Evolutionary conservation across 64 coral and sea anemone species (phyloP).

Genomic region (Anthopleura sola): DNA sequence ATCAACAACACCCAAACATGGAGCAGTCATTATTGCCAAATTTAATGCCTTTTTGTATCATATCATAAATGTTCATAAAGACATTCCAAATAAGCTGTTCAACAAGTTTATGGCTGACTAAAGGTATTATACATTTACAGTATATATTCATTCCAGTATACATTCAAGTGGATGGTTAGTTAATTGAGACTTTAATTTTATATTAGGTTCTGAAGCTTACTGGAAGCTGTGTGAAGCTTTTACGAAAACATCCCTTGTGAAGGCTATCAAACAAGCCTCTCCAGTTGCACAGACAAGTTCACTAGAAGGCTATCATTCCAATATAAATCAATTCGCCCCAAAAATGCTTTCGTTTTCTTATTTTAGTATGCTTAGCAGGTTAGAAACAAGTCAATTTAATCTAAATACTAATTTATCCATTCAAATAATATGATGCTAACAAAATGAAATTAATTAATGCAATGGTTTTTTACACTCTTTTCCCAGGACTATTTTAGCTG

Average conservation of each 20-base stretch:
- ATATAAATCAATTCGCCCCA: constrained; percentile 10
- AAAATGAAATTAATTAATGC: no score
- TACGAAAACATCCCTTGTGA: not conserved
- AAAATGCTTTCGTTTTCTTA: constrained; percentile 7
- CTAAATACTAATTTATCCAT: no score
- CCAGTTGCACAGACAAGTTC: constrained; percentile 15
- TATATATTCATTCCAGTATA: no score
- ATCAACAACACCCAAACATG: not conserved
- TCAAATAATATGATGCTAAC: no score
- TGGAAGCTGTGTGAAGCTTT: constrained; percentile 15
- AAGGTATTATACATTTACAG: no score
- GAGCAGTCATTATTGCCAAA: constrained; percentile 45
- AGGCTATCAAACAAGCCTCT: constrained; percentile 28
- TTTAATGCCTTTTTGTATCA: constrained; percentile 42
- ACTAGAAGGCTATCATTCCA: constrained; percentile 25
- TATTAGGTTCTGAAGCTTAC: constrained; percentile 1
- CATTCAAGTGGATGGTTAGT: no score
- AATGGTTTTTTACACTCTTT: not conserved
- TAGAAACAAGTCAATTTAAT: not conserved
- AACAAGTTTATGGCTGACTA: no score
- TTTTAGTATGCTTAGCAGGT: not conserved
- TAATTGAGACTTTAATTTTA: no score
- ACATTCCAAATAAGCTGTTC: constrained; percentile 38
- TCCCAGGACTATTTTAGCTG: constrained; percentile 28
- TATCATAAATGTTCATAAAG: constrained; percentile 24